Conservation (phyloP, 2,888 invertebrate species). For the Ochlodes sylvanus region DNA sequence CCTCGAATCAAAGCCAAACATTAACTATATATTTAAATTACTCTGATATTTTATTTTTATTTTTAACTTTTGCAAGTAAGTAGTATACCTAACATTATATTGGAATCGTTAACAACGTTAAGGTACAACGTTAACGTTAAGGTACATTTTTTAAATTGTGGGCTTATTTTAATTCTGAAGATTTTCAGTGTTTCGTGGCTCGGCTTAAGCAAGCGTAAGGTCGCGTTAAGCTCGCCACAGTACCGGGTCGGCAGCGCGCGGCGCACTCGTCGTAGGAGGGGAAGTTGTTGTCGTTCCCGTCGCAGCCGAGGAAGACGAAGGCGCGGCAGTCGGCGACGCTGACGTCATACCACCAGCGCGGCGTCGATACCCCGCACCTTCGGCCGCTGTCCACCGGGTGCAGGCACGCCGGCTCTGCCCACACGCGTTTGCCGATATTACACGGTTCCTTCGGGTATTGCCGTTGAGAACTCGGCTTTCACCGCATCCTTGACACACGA, state of each 20-base stretch:
- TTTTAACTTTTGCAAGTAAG: no score
- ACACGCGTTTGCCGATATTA: background rate
- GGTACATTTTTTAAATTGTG: no score
- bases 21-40: no score
- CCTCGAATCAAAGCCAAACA: conserved; percentile 9
- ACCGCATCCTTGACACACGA: no score
- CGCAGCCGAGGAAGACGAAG: conserved; percentile 95
- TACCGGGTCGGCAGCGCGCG: conserved; percentile 53
- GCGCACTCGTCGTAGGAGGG: conserved; percentile 89
- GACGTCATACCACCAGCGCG: conserved; percentile 91
- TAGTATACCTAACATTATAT: no score
- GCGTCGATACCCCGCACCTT: conserved; percentile 62
- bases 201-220: background rate
- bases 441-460: no score
- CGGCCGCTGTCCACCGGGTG: conserved; percentile 58
- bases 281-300: conserved; percentile 95
- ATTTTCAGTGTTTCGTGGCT: background rate
- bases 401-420: conserved; percentile 67
- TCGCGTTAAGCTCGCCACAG: conserved; percentile 2
- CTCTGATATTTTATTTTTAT: no score
- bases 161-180: no score
- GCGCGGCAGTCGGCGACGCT: conserved; percentile 88
- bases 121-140: no score
- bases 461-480: no score
- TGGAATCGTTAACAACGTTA: no score